phyloP scores from a whole-genome alignment of 2,797 vertebrate genomes.

The Lindbergichthys nudifrons region DNA sequence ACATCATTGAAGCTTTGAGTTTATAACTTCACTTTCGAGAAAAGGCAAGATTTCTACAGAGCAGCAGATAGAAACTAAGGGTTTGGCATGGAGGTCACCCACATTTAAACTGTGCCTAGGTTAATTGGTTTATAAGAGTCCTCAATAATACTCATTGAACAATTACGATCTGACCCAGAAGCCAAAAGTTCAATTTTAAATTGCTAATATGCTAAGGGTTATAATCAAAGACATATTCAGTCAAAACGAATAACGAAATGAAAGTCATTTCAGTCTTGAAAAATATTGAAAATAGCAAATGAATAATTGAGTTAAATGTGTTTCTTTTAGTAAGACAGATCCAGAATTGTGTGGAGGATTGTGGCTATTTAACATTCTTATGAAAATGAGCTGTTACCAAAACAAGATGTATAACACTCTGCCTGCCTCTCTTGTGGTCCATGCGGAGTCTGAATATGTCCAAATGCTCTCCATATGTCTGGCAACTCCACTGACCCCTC shows the following conservation, averaged over 20 bases:
- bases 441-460: constrained; percentile 64
- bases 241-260: constrained; percentile 19
- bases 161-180: constrained; percentile 32
- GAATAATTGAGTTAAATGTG: constrained; percentile 32
- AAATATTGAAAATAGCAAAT: constrained; percentile 26
- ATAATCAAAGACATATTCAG: constrained; percentile 14
- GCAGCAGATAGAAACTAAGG: not conserved
- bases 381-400: constrained; percentile 72
- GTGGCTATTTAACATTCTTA: constrained; percentile 60
- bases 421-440: constrained; percentile 70
- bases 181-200: constrained; percentile 29
- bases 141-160: constrained; percentile 10
- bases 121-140: constrained; percentile 37
- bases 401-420: constrained; percentile 71
- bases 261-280: constrained; percentile 24
- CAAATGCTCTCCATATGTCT: constrained; percentile 81
- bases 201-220: not conserved
- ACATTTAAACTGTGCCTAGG: constrained; percentile 44
- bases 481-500: constrained; percentile 70
- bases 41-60: not conserved
- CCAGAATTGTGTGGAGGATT: constrained; percentile 49
- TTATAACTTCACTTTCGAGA: not conserved
- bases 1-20: constrained; percentile 1
- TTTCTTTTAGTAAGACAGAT: constrained; percentile 57
- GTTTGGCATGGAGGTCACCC: constrained; percentile 32